These are phyloP conservation scores for Orchesellides sinensis DNA, from an alignment of 2,888 invertebrate species.

Conservation along the genomic window DNA sequence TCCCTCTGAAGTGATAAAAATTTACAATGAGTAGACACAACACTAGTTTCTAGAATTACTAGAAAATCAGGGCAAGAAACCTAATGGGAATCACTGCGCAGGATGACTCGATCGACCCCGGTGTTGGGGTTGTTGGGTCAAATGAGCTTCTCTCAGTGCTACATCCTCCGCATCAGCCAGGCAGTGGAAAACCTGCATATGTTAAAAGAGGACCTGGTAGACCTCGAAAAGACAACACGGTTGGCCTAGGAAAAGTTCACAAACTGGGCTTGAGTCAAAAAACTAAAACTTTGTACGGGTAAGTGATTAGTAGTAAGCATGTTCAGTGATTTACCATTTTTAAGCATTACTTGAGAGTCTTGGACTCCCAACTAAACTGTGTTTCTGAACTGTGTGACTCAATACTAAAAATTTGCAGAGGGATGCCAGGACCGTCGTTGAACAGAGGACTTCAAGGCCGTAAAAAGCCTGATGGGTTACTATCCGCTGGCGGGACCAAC, in stretches of 20 bases:
- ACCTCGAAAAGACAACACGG: slow-evolving; percentile 85
- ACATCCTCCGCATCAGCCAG: slow-evolving; percentile 72
- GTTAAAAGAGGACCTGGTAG: slow-evolving; percentile 87
- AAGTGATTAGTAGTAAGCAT: slow-evolving; percentile 27
- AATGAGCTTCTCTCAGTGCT: slow-evolving; percentile 69
- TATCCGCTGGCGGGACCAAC: slow-evolving; percentile 73
- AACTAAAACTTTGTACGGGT: slow-evolving; percentile 62
- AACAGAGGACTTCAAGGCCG: slow-evolving; percentile 70
- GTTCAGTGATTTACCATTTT: not conserved
- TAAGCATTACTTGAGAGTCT: not conserved
- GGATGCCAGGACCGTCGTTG: slow-evolving; percentile 61
- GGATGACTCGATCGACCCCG: slow-evolving; percentile 67
- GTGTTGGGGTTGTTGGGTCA: slow-evolving; percentile 63
- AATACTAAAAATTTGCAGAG: slow-evolving; percentile 49
- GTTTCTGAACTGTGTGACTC: no score
- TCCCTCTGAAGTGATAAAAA: not conserved
- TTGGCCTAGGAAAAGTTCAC: slow-evolving; percentile 62
- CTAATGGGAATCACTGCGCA: slow-evolving; percentile 64
- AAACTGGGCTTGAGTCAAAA: slow-evolving; percentile 65
- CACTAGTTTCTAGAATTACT: slow-evolving; percentile 57
- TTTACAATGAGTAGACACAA: slow-evolving; percentile 48
- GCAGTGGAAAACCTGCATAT: slow-evolving; percentile 80
- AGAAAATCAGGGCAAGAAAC: slow-evolving; percentile 44
- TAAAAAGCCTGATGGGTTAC: slow-evolving; percentile 72
- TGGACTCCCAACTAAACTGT: slow-evolving; percentile 12